Base-by-base conservation (phyloP, 2,797 vertebrate genomes). In the Lateolabrax maculatus region DNA sequence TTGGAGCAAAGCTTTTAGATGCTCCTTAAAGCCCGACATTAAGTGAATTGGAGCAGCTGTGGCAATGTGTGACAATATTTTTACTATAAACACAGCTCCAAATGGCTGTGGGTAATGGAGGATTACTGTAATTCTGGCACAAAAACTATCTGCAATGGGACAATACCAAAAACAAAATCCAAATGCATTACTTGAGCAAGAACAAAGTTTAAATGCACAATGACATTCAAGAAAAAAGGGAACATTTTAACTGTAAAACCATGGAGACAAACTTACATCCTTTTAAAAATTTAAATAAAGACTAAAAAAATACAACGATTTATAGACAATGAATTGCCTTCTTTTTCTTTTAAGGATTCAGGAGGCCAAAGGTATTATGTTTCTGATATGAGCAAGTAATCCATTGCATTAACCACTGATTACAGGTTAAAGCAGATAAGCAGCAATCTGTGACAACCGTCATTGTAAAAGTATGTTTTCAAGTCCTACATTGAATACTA, bases 1-100 rank as follows among this genome's bases (percentile, higher is more conserved):
- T 89, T 77, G 86, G 82, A 92, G 90, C 90, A 91, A 92, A 93
- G 90, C 92, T 92, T 89, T 87, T 92, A 91, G 91, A 88, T 91
- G 88, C 89, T 92, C 82, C 90, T 93, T 82, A 90, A 93, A 93
- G 84, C 82, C 81, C 57, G 16, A 90, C 91, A 87, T 91, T 87
- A 92, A 89, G 86, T 86, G 88, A 92, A 90, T 81, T 70, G 79
- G 84, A 91, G 88, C 92, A 93, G 91, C 92, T 94, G 94, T 84
- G 89, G 86, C 87, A 84, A 90, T 80, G 86, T 93, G 86, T 90
- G 87, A 90, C 93, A 90, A 91, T 92, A 91, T 94, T 91, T 91
- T 92, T 73, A 91, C 79, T 87, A 72, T 90, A 92, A 94, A 93
- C 91, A 93, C 87, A 85, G 87, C 70, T 62, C 77, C 86, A 81